Conservation (phyloP, 2,797 vertebrate genomes). For the Loriculus beryllinus region DNA sequence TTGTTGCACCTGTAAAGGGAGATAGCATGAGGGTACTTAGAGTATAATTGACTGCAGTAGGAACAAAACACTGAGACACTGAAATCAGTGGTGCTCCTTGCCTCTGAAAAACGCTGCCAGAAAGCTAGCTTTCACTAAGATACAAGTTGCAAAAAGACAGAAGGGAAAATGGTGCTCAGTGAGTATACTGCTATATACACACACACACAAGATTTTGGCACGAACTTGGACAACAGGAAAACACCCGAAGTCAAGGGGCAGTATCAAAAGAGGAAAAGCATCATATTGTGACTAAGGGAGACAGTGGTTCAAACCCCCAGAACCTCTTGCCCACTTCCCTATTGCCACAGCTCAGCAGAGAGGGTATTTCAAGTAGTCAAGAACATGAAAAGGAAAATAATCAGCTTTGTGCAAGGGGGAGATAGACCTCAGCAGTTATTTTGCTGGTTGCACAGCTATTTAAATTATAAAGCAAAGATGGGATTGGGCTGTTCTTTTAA, state of each 20-base stretch:
- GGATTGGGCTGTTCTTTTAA: not conserved
- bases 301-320: not conserved
- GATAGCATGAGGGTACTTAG: not conserved
- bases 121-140: not conserved
- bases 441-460: not conserved
- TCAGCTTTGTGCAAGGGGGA: not conserved
- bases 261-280: not conserved
- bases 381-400: not conserved
- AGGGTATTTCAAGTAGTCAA: not conserved
- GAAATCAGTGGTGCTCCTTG: not conserved
- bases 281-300: not conserved
- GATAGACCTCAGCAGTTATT: not conserved
- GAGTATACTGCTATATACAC: not conserved
- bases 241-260: not conserved
- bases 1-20: not conserved
- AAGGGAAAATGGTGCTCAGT: not conserved
- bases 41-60: not conserved
- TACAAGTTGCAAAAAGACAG: not conserved
- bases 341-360: not conserved
- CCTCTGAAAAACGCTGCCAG: not conserved
- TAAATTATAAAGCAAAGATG: not conserved
- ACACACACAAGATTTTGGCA: not conserved
- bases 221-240: not conserved
- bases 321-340: not conserved
- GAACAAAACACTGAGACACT: not conserved